Base-by-base conservation (phyloP, 2,888 invertebrate genomes). In the Drosophila pullipes region DNA sequence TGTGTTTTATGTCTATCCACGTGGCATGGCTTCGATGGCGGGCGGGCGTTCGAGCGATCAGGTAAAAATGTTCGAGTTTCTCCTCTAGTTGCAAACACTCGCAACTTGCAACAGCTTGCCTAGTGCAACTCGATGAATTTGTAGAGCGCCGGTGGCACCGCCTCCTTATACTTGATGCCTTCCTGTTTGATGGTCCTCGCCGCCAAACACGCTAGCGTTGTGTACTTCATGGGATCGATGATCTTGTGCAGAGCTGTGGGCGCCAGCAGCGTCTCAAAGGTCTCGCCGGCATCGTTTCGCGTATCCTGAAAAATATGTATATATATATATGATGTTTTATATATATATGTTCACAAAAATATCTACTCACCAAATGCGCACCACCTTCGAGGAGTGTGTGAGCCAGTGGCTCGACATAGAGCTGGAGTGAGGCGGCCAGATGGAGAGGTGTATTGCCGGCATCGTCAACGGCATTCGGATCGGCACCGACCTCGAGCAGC, bases 401-500 rank as follows among this genome's bases (percentile, higher is more conserved):
- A 0, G 97, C 96, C 50, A 98, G 95, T 52, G 95, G 95, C 4
- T 95, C 94, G 0, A 96, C 96, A 87, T 96, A 96, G 0, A 96
- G 96, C 79, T 94, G 93, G 69, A 96, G 95, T 93, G 96, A 95
- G 74, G 97, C 97, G 0, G 96, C 96, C 72, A 98, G 94, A 92
- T 98, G 98, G 59, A 99, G 95, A 16, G 98, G 97, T 28, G 98
- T 98, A 94, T 98, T 98, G 28, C 97, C 97, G 67, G 96, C 96
- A 62, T 96, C 95, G 93, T 99, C 98, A 3, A 95, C 93, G 0
- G 96, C 96, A 93, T 96, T 96, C 1, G 97, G 96, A 93, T 96
- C 95, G 0, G 98, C 97, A 16, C 98, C 98, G 31, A 97, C 97
- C 80, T 96, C 95, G 76, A 98, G 94, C 90, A 98, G 94, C 68